Evolutionary conservation across 2,113 vertebrate genomes (phyloP).

Genomic region (Solea senegalensis): DNA sequence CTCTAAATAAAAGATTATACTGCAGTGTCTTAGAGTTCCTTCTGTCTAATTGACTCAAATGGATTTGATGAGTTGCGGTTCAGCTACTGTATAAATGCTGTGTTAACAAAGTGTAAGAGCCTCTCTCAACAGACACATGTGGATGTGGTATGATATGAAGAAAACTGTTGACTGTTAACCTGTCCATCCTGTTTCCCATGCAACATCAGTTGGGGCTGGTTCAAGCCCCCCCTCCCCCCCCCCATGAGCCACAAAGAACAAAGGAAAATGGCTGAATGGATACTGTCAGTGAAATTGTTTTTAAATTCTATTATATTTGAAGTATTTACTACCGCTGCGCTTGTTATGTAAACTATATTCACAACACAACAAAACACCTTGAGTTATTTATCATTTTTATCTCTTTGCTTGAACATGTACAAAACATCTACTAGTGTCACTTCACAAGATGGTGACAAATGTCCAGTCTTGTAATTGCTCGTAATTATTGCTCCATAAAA

Average conservation of each 20-base stretch:
- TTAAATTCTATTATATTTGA: not conserved
- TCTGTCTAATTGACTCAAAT: slow-evolving; percentile 74
- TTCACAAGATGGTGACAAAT: slow-evolving; percentile 53
- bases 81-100: slow-evolving; percentile 79
- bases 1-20: not conserved
- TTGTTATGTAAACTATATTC: not conserved
- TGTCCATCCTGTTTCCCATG: too few relatives aligned
- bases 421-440: not conserved
- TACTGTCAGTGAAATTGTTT: not conserved
- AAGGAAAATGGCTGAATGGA: too few relatives aligned
- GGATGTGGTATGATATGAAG: slow-evolving; percentile 22
- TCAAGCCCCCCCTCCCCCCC: too few relatives aligned
- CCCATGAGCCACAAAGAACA: too few relatives aligned
- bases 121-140: slow-evolving; percentile 15
- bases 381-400: not conserved
- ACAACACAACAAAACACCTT: not conserved
- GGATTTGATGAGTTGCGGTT: slow-evolving; percentile 74
- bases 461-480: not conserved
- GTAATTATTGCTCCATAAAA: not conserved
- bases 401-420: not conserved
- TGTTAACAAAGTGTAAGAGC: slow-evolving; percentile 72
- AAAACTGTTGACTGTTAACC: not conserved
- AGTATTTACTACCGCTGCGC: too few relatives aligned
- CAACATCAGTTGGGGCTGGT: too few relatives aligned
- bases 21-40: slow-evolving; percentile 33